Conservation (phyloP, 1,140 invertebrate species). For the Campodea augens region DNA sequence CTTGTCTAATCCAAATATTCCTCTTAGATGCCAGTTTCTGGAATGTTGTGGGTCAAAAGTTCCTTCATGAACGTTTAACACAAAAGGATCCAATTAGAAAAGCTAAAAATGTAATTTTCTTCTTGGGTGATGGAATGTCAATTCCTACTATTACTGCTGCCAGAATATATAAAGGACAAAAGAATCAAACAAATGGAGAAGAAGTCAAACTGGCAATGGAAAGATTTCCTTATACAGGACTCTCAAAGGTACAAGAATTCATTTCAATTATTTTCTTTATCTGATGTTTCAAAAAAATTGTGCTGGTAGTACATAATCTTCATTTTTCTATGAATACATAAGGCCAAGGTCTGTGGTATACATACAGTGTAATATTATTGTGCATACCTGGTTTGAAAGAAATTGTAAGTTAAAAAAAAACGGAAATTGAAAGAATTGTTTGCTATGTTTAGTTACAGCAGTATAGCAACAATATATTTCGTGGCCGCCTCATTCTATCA, state of each 20-base stretch:
- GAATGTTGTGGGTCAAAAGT: constrained; percentile 15
- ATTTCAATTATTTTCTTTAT: neutral
- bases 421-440: no score
- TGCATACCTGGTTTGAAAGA: no score
- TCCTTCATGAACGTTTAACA: constrained; percentile 16
- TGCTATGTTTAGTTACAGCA: no score
- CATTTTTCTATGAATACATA: no score
- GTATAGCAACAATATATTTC: no score
- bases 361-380: no score
- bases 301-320: no score
- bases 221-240: constrained; percentile 46
- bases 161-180: constrained; percentile 42
- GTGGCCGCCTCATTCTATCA: no score
- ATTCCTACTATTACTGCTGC: constrained; percentile 44
- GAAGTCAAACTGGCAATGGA: constrained; percentile 49
- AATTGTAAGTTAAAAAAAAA: no score
- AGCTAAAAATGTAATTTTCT: constrained; percentile 51
- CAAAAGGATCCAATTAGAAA: constrained; percentile 17
- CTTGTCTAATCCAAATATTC: neutral
- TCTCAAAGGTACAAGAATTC: constrained; percentile 25
- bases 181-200: constrained; percentile 29
- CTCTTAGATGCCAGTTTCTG: neutral
- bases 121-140: constrained; percentile 59
- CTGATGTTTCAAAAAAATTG: no score
- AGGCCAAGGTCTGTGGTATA: no score